A percentile compares a stretch with the other conserved stretches of the same genome.
These are phyloP conservation scores for Choloepus hoffmanni DNA, from an alignment of 2,113 vertebrate species.

Conservation along the genomic window DNA sequence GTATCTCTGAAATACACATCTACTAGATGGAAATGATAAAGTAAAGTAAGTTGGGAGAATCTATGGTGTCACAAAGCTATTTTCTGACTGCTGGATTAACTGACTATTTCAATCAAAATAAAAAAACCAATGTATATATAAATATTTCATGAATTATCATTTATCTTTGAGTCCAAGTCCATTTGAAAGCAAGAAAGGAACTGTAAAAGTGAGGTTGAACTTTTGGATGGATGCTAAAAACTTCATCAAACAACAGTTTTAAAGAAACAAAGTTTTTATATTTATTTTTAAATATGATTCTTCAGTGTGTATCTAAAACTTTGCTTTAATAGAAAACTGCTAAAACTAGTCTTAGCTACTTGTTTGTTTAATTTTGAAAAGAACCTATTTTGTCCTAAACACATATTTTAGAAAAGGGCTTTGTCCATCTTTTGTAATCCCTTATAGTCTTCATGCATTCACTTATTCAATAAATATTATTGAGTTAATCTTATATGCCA, in stretches of 20 bases:
- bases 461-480: background rate
- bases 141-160: background rate
- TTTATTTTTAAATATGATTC: background rate
- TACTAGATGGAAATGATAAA: background rate
- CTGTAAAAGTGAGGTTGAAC: background rate
- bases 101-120: background rate
- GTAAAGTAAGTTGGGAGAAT: background rate
- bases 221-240: background rate
- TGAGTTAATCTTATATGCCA: background rate
- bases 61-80: background rate
- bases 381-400: background rate
- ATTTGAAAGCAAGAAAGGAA: constrained; percentile 7
- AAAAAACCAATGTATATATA: background rate
- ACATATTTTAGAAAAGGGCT: background rate
- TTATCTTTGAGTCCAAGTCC: background rate
- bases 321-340: background rate
- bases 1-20: background rate
- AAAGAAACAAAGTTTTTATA: background rate
- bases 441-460: background rate
- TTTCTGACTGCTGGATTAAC: constrained; percentile 22
- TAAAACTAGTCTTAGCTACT: background rate
- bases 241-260: background rate
- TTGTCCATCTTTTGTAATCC: background rate
- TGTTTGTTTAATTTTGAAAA: background rate
- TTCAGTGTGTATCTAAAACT: background rate